A percentile compares a stretch with the other conserved stretches of the same genome.
phyloP scores from a whole-genome alignment of 1,140 invertebrate genomes.

The Rhizoglyphus robini region DNA sequence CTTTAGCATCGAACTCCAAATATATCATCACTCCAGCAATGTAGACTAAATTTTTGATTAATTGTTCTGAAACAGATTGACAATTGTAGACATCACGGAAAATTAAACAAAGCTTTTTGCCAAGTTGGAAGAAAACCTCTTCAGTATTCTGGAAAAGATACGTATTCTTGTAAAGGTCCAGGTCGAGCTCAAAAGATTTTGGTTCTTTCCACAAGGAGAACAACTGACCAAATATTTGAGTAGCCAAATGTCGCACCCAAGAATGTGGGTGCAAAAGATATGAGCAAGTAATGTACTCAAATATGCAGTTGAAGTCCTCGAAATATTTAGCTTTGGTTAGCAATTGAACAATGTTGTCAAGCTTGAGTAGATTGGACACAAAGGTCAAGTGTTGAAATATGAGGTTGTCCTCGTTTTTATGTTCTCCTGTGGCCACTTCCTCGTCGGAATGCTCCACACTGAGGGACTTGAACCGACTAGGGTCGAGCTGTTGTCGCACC shows the following conservation, averaged over 20 bases:
- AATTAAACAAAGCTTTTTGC: conserved; percentile 14
- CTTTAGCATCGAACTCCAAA: conserved; percentile 30
- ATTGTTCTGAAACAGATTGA: conserved; percentile 25
- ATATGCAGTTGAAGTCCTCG: conserved; percentile 2
- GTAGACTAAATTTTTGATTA: conserved; percentile 55
- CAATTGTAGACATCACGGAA: conserved; percentile 19
- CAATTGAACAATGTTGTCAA: conserved; percentile 39
- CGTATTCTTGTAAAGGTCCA: not conserved
- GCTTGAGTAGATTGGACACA: conserved; percentile 25
- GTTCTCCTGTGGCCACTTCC: not conserved
- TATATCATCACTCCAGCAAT: conserved; percentile 46
- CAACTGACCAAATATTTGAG: conserved; percentile 56
- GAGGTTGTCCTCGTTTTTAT: conserved; percentile 12
- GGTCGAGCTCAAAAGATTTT: not conserved
- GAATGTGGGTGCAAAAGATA: conserved; percentile 47
- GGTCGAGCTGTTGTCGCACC: conserved; percentile 39
- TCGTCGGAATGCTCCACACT: conserved; percentile 7
- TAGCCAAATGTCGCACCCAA: conserved; percentile 57
- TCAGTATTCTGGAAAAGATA: conserved; percentile 15
- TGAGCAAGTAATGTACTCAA: not conserved
- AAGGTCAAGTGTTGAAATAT: conserved; percentile 19
- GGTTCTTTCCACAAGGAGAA: conserved; percentile 44
- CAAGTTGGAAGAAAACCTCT: not conserved
- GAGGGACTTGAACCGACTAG: conserved; percentile 25
- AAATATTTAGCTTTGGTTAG: conserved; percentile 35